phyloP scores from a whole-genome alignment of 1,140 invertebrate species.

The Tetramorium parvispinum region DNA sequence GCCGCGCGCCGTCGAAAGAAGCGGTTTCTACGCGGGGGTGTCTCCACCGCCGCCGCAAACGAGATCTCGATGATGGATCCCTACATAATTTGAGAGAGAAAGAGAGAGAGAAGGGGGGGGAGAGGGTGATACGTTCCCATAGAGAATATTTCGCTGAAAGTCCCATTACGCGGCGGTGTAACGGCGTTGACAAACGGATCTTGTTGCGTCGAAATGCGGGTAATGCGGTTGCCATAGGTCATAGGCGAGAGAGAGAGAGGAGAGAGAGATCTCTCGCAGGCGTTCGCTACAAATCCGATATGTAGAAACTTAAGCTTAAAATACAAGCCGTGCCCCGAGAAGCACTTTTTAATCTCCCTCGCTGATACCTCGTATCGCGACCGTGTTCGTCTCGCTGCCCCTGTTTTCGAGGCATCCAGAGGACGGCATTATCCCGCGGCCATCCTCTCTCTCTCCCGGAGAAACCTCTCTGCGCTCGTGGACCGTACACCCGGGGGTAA shows the following conservation, averaged over 20 bases:
- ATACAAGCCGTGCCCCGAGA: not conserved
- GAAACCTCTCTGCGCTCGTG: not conserved
- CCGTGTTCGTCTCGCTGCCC: not conserved
- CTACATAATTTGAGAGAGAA: not conserved
- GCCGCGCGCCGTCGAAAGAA: not conserved
- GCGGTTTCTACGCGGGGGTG: not conserved
- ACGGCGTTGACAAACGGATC: not conserved
- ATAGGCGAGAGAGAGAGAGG: not conserved
- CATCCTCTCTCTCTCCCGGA: no score
- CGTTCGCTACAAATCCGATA: not conserved
- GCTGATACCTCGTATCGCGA: not conserved
- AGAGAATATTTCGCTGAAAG: constrained; percentile 1
- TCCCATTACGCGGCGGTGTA: not conserved
- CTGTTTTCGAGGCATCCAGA: not conserved
- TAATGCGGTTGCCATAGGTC: constrained; percentile 6
- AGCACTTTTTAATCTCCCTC: not conserved
- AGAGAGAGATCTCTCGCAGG: not conserved
- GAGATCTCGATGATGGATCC: constrained; percentile 35
- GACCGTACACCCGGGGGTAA: not conserved
- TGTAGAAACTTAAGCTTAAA: not conserved
- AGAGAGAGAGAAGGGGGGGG: not conserved
- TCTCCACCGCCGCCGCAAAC: not conserved
- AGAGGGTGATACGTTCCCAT: not conserved
- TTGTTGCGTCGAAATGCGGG: not conserved
- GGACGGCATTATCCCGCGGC: not conserved